Evolutionary conservation across 2,113 vertebrate species (phyloP).

Genomic region (Acrocephalus kingi): DNA sequence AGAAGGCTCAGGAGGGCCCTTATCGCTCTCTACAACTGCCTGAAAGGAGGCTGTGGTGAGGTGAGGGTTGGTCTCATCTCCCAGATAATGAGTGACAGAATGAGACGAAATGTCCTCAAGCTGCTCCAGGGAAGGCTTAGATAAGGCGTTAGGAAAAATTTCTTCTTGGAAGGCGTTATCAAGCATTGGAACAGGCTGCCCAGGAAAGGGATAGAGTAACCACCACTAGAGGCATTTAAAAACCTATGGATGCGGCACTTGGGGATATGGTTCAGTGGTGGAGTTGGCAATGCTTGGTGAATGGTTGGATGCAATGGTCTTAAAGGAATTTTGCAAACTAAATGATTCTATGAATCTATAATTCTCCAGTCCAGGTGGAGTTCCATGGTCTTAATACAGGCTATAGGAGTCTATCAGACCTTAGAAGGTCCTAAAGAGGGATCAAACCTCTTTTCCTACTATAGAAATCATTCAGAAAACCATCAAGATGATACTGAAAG

Average conservation of each 20-base stretch:
- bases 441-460: not conserved
- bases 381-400: not conserved
- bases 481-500: not conserved
- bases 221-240: not conserved
- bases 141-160: not conserved
- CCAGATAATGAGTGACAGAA: not conserved
- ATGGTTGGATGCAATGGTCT: not conserved
- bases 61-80: not conserved
- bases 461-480: not conserved
- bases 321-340: not conserved
- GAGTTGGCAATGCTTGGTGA: not conserved
- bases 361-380: not conserved
- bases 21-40: rapidly evolving
- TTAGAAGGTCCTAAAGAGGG: not conserved
- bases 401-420: not conserved
- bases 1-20: not conserved
- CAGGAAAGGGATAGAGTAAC: not conserved
- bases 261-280: not conserved
- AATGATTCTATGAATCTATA: not conserved
- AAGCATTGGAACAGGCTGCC: not conserved
- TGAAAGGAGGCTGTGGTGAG: not conserved
- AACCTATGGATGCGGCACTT: not conserved
- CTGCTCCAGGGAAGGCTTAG: not conserved
- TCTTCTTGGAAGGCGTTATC: not conserved
- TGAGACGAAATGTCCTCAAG: not conserved